Conservation (phyloP, 1,140 invertebrate genomes). For the Phortica variegata region DNA sequence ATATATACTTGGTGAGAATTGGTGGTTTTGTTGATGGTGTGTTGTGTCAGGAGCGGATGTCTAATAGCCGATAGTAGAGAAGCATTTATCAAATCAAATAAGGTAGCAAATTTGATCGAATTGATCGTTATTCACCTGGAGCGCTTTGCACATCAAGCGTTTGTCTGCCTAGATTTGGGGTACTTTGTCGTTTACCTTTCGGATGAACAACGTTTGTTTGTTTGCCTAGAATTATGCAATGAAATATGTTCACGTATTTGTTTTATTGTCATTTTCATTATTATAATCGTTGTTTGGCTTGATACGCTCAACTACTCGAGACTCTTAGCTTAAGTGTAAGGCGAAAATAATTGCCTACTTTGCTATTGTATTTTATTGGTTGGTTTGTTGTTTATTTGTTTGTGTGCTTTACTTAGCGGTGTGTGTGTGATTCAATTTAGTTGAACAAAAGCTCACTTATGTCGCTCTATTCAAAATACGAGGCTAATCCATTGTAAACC, state of each 20-base stretch:
- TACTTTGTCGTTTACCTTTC: slow-evolving; percentile 55
- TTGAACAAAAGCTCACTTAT: slow-evolving; percentile 44
- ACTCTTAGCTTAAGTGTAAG: too few species aligned
- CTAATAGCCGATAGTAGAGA: too few species aligned
- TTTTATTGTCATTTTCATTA: slow-evolving; percentile 15
- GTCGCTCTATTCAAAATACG: too few species aligned
- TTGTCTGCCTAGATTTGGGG: slow-evolving; percentile 53
- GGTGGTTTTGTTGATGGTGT: too few species aligned
- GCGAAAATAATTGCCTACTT: too few species aligned
- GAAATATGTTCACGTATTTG: slow-evolving; percentile 17
- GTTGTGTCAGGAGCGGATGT: too few species aligned
- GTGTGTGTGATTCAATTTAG: too few species aligned
- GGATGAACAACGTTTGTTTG: slow-evolving; percentile 56
- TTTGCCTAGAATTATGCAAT: slow-evolving; percentile 50
- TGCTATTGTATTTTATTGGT: too few species aligned
- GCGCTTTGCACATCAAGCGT: slow-evolving; percentile 49
- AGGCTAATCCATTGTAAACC: slow-evolving; percentile 36
- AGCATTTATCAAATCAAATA: slow-evolving; percentile 20
- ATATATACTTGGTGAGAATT: too few species aligned
- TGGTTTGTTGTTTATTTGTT: slow-evolving; percentile 5
- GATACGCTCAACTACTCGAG: too few species aligned
- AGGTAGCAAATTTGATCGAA: slow-evolving; percentile 19
- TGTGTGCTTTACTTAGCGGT: slow-evolving; percentile 34
- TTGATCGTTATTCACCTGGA: slow-evolving; percentile 45
- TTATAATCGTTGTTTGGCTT: too few species aligned